Percentiles rank a stretch among this genome's conserved stretches.
phyloP scores from a whole-genome alignment of 2,113 vertebrate genomes.

The Pseudopodoces humilis region DNA sequence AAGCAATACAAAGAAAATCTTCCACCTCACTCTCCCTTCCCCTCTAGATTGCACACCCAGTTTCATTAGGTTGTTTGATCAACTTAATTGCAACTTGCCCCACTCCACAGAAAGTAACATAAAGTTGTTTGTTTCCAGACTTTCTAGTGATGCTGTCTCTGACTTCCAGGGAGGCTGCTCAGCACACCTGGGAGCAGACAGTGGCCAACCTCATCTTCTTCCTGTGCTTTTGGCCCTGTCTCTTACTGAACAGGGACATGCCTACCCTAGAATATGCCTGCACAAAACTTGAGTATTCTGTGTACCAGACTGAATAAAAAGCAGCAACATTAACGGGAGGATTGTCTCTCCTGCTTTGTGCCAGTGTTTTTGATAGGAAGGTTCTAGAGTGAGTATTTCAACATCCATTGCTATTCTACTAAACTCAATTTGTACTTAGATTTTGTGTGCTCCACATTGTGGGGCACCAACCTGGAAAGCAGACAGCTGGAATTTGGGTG shows the following conservation, averaged over 20 bases:
- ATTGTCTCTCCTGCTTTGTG: background rate
- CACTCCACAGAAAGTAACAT: background rate
- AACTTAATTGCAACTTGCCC: background rate
- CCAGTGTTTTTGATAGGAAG: background rate
- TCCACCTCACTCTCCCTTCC: background rate
- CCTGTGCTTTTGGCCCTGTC: background rate
- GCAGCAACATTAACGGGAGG: background rate
- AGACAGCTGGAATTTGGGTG: background rate
- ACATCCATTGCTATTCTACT: background rate
- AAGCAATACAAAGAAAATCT: background rate
- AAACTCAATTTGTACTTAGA: background rate
- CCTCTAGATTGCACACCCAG: background rate
- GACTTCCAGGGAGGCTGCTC: background rate
- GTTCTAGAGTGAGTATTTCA: background rate
- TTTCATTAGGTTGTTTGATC: background rate
- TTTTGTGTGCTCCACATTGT: background rate
- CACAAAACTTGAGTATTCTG: background rate
- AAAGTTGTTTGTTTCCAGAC: background rate
- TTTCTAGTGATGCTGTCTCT: background rate
- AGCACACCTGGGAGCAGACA: accelerated
- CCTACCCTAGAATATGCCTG: background rate
- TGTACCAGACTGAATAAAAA: background rate
- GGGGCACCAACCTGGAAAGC: background rate
- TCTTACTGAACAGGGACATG: background rate
- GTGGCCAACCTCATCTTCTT: background rate